Evolutionary conservation across 2,888 invertebrate genomes (phyloP).

Genomic region (Himalopsyche japonica): DNA sequence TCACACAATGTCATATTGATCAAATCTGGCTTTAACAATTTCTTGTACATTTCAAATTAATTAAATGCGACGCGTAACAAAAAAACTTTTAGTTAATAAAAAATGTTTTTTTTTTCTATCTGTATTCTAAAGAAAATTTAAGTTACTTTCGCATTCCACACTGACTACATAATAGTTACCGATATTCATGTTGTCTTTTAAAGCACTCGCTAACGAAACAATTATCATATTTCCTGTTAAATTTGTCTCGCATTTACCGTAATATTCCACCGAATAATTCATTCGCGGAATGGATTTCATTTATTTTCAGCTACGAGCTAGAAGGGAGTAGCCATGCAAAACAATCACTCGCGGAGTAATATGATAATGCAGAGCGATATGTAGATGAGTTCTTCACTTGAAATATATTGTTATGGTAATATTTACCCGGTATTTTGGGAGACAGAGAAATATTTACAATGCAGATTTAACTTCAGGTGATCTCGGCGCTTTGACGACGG

Average conservation of each 20-base stretch:
- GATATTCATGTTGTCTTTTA: too few species aligned
- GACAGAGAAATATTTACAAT: neutral
- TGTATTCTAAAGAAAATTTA: too few species aligned
- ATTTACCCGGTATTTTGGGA: neutral
- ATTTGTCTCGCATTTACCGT: neutral
- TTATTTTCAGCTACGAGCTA: neutral
- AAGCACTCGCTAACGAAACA: too few species aligned
- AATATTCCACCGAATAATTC: neutral
- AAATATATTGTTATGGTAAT: constrained; percentile 29
- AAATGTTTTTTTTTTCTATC: too few species aligned
- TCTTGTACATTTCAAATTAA: too few species aligned
- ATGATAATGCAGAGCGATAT: constrained; percentile 23
- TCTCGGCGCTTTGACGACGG: neutral
- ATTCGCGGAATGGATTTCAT: neutral
- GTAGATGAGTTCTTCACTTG: constrained; percentile 16
- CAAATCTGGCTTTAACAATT: too few species aligned
- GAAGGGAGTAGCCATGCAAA: neutral
- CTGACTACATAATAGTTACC: too few species aligned
- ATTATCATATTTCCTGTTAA: neutral
- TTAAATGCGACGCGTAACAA: too few species aligned
- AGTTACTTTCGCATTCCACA: too few species aligned
- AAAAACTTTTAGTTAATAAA: too few species aligned
- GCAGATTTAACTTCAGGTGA: neutral
- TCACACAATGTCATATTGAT: too few species aligned
- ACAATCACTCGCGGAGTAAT: constrained; percentile 4